Base-by-base conservation (phyloP, 2,113 vertebrate species). In the Ceyx margarethae region DNA sequence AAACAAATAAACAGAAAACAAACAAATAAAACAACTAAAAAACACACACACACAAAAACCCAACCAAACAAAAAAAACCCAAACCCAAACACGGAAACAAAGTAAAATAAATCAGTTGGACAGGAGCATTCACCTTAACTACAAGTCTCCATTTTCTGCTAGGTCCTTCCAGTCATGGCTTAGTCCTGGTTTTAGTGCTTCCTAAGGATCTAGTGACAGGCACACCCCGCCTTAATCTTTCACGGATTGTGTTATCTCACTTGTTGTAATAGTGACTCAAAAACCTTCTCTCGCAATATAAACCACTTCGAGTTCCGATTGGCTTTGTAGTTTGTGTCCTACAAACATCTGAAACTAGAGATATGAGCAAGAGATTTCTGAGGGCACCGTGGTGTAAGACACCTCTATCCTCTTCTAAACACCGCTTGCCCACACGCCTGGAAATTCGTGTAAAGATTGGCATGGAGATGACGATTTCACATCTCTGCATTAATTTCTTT, bases 341-440 rank as follows among this genome's bases (percentile, higher is more conserved):
- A 45, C 11, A 73, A 81, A 89, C 72, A n/a, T 46, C 40, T 64
- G 46, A 58, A 82, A 15, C 28, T 58, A 61, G 6, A 66, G 16
- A 45, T 11, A n/a, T 25, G 26, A 81, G 13, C 23, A 71, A 51
- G 66, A 51, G 21, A 18, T 61, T 76, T 57, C 42, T 33, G 15
- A 92, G 72, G 35, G 53, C 1, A 28, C 14, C 5, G 10, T n/a
- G 9, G 9, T 40, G n/a, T 72, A 91, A 54, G 29, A 21, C 26
- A 68, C 9, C 19, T 54, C 58, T 35, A 3, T 18, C 13, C 6
- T 26, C 17, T 48, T 20, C 9, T 46, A 40, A 81, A 40, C 2
- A 2, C 23, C 3, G 0, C 1, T 50, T 93, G 87, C 33, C 13
- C 45, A 58, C 7, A 15, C 3, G 5, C 18, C 1, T 1, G 33